Conservation (phyloP, 2,888 invertebrate species). For the Deilephila porcellus region DNA sequence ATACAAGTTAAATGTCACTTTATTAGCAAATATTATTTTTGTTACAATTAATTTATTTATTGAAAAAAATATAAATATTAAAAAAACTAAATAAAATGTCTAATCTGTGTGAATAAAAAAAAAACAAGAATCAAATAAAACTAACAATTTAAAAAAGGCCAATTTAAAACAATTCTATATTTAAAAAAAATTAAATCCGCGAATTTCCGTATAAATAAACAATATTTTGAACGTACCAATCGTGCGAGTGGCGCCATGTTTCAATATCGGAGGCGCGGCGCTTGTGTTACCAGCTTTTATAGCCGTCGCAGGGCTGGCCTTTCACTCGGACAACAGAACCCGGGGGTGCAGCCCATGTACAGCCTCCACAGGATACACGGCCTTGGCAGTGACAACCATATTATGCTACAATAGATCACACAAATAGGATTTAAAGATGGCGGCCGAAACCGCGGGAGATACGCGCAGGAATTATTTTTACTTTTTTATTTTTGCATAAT, state of each 20-base stretch:
- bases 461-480: not conserved
- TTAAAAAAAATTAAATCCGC: not conserved
- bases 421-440: not conserved
- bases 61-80: not conserved
- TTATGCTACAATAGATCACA: no score
- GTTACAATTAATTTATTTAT: not conserved
- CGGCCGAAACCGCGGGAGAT: not conserved
- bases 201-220: constrained; percentile 43
- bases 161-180: not conserved
- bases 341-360: constrained; percentile 62
- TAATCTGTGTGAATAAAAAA: not conserved
- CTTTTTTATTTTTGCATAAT: not conserved
- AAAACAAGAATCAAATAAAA: not conserved
- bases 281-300: constrained; percentile 71
- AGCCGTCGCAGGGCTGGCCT: constrained; percentile 67
- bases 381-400: constrained; percentile 6
- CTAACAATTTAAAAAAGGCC: not conserved
- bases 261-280: constrained; percentile 78
- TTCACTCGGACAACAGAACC: constrained; percentile 57
- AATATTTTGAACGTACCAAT: constrained; percentile 72
- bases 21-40: not conserved
- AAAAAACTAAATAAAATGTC: not conserved
- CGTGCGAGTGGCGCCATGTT: constrained; percentile 73
- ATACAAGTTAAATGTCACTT: not conserved
- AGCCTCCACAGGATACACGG: constrained; percentile 29